phyloP scores from a whole-genome alignment of 2,113 vertebrate species.

The Tricholaema leucomelas region DNA sequence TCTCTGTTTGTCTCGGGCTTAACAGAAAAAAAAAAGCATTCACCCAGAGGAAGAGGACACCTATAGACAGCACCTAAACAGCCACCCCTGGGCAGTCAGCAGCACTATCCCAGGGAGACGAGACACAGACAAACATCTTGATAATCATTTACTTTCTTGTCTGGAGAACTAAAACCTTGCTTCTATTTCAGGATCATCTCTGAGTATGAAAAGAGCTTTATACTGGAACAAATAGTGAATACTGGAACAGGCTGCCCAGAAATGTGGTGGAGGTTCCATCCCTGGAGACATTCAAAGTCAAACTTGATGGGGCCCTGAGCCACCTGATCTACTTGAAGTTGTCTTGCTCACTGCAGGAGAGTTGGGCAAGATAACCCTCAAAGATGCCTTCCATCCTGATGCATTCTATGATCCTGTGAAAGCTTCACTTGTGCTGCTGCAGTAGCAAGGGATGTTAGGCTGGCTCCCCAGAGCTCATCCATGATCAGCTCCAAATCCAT shows the following conservation, averaged over 20 bases:
- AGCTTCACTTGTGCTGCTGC: fast-evolving
- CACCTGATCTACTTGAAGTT: too few relatives aligned
- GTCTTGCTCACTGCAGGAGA: too few relatives aligned
- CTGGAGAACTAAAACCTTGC: not conserved
- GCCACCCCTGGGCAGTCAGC: not conserved
- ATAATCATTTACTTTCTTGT: not conserved
- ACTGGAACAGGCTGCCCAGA: too few relatives aligned
- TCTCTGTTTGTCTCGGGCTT: not conserved
- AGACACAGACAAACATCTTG: fast-evolving
- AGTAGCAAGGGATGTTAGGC: fast-evolving
- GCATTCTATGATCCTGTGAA: not conserved
- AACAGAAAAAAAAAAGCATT: not conserved
- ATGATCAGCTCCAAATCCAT: fast-evolving
- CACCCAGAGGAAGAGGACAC: not conserved
- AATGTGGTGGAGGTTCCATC: too few relatives aligned
- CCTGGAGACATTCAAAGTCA: too few relatives aligned
- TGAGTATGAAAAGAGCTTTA: not conserved
- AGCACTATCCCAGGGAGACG: not conserved
- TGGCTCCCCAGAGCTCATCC: fast-evolving
- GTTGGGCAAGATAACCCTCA: too few relatives aligned
- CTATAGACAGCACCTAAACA: fast-evolving
- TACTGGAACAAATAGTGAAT: too few relatives aligned
- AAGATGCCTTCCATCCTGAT: too few relatives aligned
- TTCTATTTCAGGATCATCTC: not conserved
- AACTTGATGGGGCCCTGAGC: too few relatives aligned